These are phyloP conservation scores for Brachypteracias leptosomus DNA, from an alignment of 2,113 vertebrate genomes.

Conservation along the genomic window DNA sequence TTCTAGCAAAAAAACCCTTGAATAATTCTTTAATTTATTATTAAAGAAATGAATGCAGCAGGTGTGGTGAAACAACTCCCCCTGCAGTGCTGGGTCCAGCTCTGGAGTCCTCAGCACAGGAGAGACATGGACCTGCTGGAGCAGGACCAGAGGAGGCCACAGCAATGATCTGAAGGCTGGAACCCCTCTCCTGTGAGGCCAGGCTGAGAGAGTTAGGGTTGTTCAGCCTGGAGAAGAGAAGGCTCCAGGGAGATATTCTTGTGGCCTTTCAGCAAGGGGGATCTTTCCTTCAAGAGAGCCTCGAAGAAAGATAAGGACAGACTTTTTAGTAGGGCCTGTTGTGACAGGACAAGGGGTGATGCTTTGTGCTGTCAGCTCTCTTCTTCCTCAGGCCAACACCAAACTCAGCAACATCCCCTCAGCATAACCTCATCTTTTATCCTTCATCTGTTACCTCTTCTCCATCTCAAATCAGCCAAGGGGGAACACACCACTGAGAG, in stretches of 20 bases:
- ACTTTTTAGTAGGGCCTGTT: not conserved
- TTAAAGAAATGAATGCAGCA: not conserved
- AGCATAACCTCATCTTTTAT: too few relatives aligned
- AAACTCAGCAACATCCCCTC: too few relatives aligned
- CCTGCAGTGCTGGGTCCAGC: not conserved
- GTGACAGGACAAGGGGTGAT: not conserved
- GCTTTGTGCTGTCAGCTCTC: too few relatives aligned
- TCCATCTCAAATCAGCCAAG: too few relatives aligned
- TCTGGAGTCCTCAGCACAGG: not conserved
- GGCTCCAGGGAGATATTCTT: not conserved
- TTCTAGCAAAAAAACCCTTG: not conserved
- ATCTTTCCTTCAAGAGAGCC: not conserved
- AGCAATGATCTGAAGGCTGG: too few relatives aligned
- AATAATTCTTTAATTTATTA: not conserved
- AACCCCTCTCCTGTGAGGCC: not conserved
- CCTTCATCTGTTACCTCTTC: too few relatives aligned
- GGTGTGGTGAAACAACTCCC: too few relatives aligned
- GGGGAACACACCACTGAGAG: too few relatives aligned
- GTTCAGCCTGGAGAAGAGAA: not conserved
- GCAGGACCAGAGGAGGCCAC: not conserved
- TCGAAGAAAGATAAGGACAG: not conserved
- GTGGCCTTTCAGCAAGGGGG: not conserved
- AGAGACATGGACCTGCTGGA: not conserved
- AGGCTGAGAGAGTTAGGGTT: not conserved
- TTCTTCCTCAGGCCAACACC: too few relatives aligned